Percentiles rank a stretch among this genome's conserved stretches.
These are phyloP conservation scores for Chlorospingus flavigularis DNA, from an alignment of 2,797 vertebrate genomes.

Conservation along the genomic window DNA sequence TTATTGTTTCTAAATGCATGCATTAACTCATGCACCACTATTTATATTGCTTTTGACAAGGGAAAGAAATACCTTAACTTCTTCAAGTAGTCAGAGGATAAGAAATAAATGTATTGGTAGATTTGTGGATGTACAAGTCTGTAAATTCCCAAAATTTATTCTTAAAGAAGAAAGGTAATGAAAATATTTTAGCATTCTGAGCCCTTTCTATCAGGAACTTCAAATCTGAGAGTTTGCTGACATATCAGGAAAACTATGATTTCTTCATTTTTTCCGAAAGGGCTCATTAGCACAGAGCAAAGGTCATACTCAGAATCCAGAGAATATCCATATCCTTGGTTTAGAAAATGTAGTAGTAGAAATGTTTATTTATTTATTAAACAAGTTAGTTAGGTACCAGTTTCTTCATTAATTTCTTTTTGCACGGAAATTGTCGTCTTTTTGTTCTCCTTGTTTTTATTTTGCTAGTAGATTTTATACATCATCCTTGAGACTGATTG, in stretches of 20 bases:
- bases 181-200: neutral
- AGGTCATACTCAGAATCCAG: neutral
- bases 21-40: neutral
- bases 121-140: neutral
- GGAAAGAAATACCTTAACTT: neutral
- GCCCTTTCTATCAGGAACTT: neutral
- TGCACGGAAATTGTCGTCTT: neutral
- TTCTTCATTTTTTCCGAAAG: rapidly evolving
- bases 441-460: neutral
- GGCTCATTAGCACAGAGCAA: neutral
- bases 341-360: neutral
- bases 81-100: neutral
- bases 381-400: neutral
- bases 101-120: neutral
- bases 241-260: neutral
- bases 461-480: neutral
- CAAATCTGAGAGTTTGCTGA: neutral
- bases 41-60: neutral
- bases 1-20: neutral
- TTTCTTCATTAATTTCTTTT: neutral
- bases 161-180: neutral
- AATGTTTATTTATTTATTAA: neutral
- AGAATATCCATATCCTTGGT: neutral
- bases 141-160: neutral
- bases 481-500: neutral